Percentiles rank a stretch among this genome's conserved stretches.
Evolutionary conservation across 2,113 vertebrate genomes (phyloP).

Genomic region (Ochotona curzoniae): DNA sequence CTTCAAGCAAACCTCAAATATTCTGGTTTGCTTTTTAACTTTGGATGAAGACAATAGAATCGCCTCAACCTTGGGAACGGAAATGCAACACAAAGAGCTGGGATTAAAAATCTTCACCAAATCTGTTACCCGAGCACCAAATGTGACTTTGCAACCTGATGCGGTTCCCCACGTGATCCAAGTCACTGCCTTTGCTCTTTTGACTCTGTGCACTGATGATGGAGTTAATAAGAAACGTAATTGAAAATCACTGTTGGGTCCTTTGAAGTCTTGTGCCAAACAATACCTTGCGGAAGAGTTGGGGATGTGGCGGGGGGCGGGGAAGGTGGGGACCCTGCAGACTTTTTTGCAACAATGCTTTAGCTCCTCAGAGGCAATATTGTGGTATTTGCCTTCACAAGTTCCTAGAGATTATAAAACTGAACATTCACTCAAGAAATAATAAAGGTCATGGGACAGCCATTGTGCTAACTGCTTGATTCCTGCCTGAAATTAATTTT

Average conservation of each 20-base stretch:
- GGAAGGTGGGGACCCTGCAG: not conserved
- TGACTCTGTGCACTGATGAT: conserved; percentile 62
- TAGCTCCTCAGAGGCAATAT: conserved; percentile 52
- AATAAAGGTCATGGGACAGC: not conserved
- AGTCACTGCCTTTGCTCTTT: conserved; percentile 59
- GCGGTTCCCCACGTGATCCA: conserved; percentile 38
- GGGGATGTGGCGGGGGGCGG: no score
- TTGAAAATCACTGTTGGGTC: conserved; percentile 67
- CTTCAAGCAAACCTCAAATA: not conserved
- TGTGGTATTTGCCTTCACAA: not conserved
- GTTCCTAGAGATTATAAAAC: conserved; percentile 32
- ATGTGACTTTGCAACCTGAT: conserved; percentile 79
- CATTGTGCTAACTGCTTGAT: conserved; percentile 34
- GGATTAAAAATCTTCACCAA: conserved; percentile 23
- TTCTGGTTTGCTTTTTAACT: conserved; percentile 48
- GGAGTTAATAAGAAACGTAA: conserved; percentile 62
- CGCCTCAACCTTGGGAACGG: conserved; percentile 38
- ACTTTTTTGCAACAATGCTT: conserved; percentile 55
- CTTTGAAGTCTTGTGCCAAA: conserved; percentile 67
- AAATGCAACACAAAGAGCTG: conserved; percentile 54
- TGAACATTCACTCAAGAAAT: conserved; percentile 19
- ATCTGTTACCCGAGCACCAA: conserved; percentile 29
- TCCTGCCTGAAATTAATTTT: conserved; percentile 24
- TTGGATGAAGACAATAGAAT: not conserved
- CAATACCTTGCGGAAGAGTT: conserved; percentile 50